Evolutionary conservation across 1,140 invertebrate species (phyloP), one percentile per base, ranked within the genome.

Genomic region (Papilio glaucus): DNA sequence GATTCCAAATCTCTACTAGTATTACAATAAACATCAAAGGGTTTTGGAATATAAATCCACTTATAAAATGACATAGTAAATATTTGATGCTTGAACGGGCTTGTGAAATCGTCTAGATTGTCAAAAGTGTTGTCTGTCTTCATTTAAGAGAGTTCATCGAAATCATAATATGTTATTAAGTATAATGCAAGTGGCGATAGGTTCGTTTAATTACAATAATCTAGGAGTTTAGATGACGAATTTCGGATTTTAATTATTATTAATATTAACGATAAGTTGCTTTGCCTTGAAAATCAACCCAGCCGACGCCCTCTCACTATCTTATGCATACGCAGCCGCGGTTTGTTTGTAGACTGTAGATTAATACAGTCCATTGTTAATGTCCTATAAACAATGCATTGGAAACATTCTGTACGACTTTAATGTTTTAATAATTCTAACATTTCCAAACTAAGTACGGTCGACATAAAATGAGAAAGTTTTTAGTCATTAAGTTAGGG

Each of bases 281-380:
- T 4, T 53, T 24, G 18, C 49, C 49, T 57, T 57, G 49, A 57
- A 57, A 57, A 26, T 18, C 18, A 24, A 18, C 49, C 24, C 49
- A 10, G 49, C 49, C 21, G 45, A 49, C 45, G 49, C 21, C 49
- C 49, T 57, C 49, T 57, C 49, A 57, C 49, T 57, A 57, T 57
- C 49, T 57, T 57, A 57, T 57, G 49, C 18, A 57, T 49, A 49
- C 45, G 45, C 10, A 4, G 39, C 49, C 49, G 49, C 49, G 21
- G 49, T 57, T 57, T 57, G 49, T 57, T 57, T 57, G 49, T 57
- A 57, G 18, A 6, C 4, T 57, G 9, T 12, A 24, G 49, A 57
- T 57, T 57, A 57, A 57, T 57, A 21, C 21, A 57, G 10, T 18
- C 24, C 18, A 57, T 57, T 57, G 21, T 57, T 57, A 57, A 57